Base-by-base conservation (phyloP, 2,888 invertebrate genomes). In the Nephrocerus scutellatus region DNA sequence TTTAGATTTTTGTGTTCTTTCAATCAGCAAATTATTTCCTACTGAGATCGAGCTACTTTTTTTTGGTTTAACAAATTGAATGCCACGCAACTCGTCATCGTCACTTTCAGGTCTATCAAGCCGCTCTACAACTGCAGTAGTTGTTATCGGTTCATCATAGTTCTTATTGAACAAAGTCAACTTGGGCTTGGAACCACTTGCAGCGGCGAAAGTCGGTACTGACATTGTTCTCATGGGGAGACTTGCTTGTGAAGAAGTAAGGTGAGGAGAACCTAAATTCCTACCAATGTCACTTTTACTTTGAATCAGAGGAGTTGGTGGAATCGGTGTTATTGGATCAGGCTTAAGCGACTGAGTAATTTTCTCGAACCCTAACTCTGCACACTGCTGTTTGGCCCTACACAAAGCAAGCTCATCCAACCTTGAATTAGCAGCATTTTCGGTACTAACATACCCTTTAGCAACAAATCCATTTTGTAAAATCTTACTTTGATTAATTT, bases 41-140 rank as follows among this genome's bases (percentile, higher is more conserved):
- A 44, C 46, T 4, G 43, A 47, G 6, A 51, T 20, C 0, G 58
- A 49, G 18, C 52, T 48, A 5, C 53, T 51, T 33, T 57, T 55
- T 41, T 66, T 66, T 1, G 68, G 68, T 36, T 63, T 65, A 0
- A 68, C 63, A 49, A 68, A 68, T 16, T 58, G 52, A 41, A 66
- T 65, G 1, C 60, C 60, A 3, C 55, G 53, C 39, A 54, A 56
- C 42, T 60, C 61, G 7, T 51, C 51, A 9, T 53, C 49, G 13
- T 47, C 51, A 7, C 20, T 34, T 2, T 37, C 4, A 7, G 14
- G 21, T 12, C 38, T 35, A 3, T 40, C 32, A 10, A 16, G 15
- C 10, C 43, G 31, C 19, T 46, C 44, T 4, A 45, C 39, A 6
- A 47, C 50, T 10, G 51, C 44, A 9, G 23, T 36, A 6, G 1